Percentiles rank a stretch among this genome's conserved stretches.
Conservation (phyloP, 2,888 invertebrate genomes). For the Acleris emargana region DNA sequence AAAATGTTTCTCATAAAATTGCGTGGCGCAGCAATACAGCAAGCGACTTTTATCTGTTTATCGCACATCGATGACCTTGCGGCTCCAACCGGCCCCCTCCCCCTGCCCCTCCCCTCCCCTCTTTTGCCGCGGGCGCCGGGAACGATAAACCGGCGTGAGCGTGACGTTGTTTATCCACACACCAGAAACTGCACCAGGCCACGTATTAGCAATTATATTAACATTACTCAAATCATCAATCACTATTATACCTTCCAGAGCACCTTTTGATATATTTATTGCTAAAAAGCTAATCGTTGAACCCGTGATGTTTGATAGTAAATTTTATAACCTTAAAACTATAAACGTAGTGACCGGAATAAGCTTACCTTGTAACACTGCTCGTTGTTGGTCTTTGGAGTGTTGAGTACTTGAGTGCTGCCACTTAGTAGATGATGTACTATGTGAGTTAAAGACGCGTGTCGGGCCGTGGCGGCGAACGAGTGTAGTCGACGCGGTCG, state of each 20-base stretch:
- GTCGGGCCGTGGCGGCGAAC: no score
- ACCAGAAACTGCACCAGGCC: background rate
- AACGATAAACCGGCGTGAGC: conserved; percentile 2
- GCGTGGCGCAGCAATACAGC: background rate
- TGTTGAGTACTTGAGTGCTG: background rate
- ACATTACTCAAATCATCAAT: background rate
- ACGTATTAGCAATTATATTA: background rate
- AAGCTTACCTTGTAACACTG: conserved; percentile 15
- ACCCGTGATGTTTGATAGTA: no score
- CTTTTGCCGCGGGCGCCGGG: conserved; percentile 1
- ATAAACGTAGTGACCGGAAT: background rate
- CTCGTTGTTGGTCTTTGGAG: background rate
- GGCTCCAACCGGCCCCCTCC: background rate
- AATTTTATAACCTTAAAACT: no score
- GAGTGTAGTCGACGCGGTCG: no score
- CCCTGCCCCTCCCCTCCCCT: background rate
- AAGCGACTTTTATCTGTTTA: conserved; percentile 24
- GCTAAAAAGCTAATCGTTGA: no score
- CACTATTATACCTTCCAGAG: no score
- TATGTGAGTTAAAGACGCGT: no score
- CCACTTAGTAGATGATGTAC: no score
- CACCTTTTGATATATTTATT: no score
- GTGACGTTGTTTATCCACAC: conserved; percentile 7
- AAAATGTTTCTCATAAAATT: background rate
- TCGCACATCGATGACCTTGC: conserved; percentile 31